Evolutionary conservation across 2,888 invertebrate species (phyloP), one percentile per base, ranked within the genome.

Genomic region (Caenorhabditis sinica): DNA sequence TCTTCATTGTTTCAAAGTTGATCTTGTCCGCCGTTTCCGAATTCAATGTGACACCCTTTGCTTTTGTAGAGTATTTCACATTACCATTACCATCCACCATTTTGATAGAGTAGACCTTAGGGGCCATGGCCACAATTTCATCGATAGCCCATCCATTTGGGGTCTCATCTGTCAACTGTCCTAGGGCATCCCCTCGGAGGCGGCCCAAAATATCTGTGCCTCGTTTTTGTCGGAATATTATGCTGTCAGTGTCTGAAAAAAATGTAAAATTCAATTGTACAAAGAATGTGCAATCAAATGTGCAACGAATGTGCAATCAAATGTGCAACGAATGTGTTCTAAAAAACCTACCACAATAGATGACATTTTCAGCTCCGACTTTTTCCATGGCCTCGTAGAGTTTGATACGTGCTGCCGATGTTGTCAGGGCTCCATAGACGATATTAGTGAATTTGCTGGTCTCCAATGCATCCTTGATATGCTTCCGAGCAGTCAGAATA

Each of bases 301-400:
- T n/a, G n/a, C n/a, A n/a, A n/a, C n/a, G n/a, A n/a, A n/a, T n/a
- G n/a, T n/a, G 23, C 8, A n/a, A n/a, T n/a, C n/a, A 40, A 43
- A 23, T 30, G 30, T 58, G n/a, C n/a, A 6, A n/a, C n/a, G 25
- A 53, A 13, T 13, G 25, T 25, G 3, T 1, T 13, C 23, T 6
- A 53, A 28, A 25, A n/a, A n/a, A 56, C 71, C n/a, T 36, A 58
- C 71, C 72, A 28, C 72, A 72, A 43, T 72, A 72, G 4, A 60
- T 23, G 1, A 72, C 0, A 25, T 63, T 49, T 0, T 51, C 61
- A 0, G 43, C 23, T 40, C 73, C 73, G 9, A 63, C 23, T 9
- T 1, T 5, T 17, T 73, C 17, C 61, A 73, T 61, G 0, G 61
- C 73, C 6, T 51, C 33, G 25, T 25, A 51, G 1, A 73, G 25